These are phyloP conservation scores for Mellilla xanthometata DNA, from an alignment of 2,888 invertebrate genomes.

Conservation along the genomic window DNA sequence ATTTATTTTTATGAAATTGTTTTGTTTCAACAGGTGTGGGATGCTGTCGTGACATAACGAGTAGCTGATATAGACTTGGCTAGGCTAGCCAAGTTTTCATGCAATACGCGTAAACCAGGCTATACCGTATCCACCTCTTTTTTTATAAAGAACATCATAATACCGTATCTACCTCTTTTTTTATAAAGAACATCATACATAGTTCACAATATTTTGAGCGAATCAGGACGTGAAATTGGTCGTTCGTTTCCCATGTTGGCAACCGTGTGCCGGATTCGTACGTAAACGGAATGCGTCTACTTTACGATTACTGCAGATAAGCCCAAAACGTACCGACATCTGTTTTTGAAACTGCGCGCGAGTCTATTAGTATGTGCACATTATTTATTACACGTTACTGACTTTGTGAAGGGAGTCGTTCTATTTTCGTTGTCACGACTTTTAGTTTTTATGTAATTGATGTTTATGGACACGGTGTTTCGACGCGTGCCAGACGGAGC, in stretches of 20 bases:
- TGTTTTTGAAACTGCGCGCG: slow-evolving; percentile 56
- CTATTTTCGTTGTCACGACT: slow-evolving; percentile 52
- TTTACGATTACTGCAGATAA: slow-evolving; percentile 38
- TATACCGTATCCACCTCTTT: too few species aligned
- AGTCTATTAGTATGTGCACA: slow-evolving; percentile 31
- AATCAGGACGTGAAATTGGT: slow-evolving; percentile 29
- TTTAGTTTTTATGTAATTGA: slow-evolving; percentile 47
- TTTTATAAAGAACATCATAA: too few species aligned
- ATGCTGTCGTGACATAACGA: too few species aligned
- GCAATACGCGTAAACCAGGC: too few species aligned
- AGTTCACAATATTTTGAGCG: not conserved
- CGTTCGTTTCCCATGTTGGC: slow-evolving; percentile 33
- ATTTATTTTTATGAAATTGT: too few species aligned
- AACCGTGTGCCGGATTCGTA: slow-evolving; percentile 38
- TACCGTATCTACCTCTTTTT: too few species aligned
- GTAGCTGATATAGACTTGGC: too few species aligned
- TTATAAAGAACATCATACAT: too few species aligned
- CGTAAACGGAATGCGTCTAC: slow-evolving; percentile 36
- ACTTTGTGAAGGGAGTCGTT: slow-evolving; percentile 47
- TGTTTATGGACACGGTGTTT: slow-evolving; percentile 32
- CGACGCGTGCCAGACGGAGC: slow-evolving; percentile 27
- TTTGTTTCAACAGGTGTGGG: too few species aligned
- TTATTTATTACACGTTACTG: slow-evolving; percentile 44
- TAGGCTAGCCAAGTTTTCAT: too few species aligned
- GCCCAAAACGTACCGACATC: slow-evolving; percentile 48